Conservation (phyloP, 1,140 invertebrate genomes). For the Nymphalis io region DNA sequence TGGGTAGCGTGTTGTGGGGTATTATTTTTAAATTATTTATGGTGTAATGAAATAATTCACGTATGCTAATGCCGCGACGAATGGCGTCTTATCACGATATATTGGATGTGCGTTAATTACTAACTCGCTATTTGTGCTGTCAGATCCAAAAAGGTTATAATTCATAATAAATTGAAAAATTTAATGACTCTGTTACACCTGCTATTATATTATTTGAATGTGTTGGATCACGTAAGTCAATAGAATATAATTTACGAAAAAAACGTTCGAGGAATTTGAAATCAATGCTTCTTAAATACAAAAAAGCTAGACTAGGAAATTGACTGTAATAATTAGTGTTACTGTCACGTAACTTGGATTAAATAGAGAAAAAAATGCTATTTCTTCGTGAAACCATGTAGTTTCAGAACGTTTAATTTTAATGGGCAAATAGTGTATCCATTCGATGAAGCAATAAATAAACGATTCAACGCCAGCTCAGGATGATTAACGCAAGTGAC, state of each 20-base stretch:
- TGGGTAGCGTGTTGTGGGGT: conserved; percentile 39
- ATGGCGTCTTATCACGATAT: conserved; percentile 43
- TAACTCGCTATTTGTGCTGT: conserved; percentile 27
- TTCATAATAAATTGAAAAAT: conserved; percentile 25
- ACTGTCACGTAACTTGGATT: too few species aligned
- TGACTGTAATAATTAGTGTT: too few species aligned
- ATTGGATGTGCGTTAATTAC: conserved; percentile 41
- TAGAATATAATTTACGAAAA: not conserved
- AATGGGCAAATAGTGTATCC: too few species aligned
- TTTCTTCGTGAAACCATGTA: too few species aligned
- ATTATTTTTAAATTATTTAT: conserved; percentile 48
- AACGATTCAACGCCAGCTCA: not conserved
- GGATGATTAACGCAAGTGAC: conserved; percentile 1
- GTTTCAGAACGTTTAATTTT: too few species aligned
- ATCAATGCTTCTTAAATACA: not conserved
- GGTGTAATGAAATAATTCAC: conserved; percentile 47
- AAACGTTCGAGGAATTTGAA: not conserved
- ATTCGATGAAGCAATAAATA: too few species aligned
- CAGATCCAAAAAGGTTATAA: conserved; percentile 15
- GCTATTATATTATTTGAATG: not conserved
- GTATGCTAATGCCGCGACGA: conserved; percentile 45
- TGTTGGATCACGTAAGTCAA: not conserved
- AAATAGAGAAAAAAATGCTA: too few species aligned
- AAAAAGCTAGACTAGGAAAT: not conserved
- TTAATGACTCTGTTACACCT: conserved; percentile 12